Conservation (phyloP, 2,888 invertebrate genomes). For the Synergus umbraculus region DNA sequence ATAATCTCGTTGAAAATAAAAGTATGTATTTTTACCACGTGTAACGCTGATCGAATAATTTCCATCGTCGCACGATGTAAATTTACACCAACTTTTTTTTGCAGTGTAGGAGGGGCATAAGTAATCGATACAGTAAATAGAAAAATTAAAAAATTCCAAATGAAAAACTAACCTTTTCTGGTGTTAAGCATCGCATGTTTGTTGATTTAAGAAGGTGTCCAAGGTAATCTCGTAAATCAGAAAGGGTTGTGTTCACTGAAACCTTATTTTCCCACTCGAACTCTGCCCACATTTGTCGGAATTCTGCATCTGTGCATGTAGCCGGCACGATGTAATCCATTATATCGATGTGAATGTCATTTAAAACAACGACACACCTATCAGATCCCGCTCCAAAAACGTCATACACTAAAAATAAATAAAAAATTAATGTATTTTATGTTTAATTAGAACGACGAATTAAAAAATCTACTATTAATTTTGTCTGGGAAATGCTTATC, state of each 20-base stretch:
- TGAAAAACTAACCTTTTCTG: slow-evolving; percentile 85
- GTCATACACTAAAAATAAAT: slow-evolving; percentile 88
- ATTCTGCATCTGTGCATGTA: slow-evolving; percentile 95
- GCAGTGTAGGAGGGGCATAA: not conserved
- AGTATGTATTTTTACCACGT: too few species aligned
- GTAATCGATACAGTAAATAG: not conserved
- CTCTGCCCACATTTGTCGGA: slow-evolving; percentile 99
- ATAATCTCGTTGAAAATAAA: too few species aligned
- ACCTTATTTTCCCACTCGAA: slow-evolving; percentile 99
- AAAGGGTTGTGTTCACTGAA: slow-evolving; percentile 95
- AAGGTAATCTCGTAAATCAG: slow-evolving; percentile 95
- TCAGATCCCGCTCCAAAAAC: slow-evolving; percentile 95
- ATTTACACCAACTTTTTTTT: too few species aligned
- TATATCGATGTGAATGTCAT: slow-evolving; percentile 99
- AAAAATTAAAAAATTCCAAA: not conserved
- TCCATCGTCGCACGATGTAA: too few species aligned
- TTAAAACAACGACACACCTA: slow-evolving; percentile 97
- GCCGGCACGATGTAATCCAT: slow-evolving; percentile 99
- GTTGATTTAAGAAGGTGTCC: slow-evolving; percentile 95
- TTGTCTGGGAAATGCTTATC: too few species aligned
- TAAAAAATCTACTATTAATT: not conserved
- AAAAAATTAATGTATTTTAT: not conserved
- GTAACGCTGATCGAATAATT: too few species aligned
- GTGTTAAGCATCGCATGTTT: slow-evolving; percentile 99
- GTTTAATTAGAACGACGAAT: slow-evolving; percentile 15